A percentile compares a stretch with the other conserved stretches of the same genome.
These are phyloP conservation scores for Empis stercorea DNA, from an alignment of 2,888 invertebrate genomes.

Conservation along the genomic window DNA sequence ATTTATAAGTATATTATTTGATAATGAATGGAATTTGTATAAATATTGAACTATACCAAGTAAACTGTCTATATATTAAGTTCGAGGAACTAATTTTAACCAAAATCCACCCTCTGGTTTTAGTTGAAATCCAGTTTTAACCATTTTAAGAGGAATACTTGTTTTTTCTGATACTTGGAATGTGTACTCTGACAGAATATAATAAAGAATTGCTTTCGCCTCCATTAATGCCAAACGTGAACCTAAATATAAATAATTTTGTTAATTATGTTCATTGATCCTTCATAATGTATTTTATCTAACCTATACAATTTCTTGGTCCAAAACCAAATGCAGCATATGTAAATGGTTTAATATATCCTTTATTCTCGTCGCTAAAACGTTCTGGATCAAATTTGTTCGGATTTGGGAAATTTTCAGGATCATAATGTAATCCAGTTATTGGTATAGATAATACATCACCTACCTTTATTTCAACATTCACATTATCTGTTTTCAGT, in stretches of 20 bases:
- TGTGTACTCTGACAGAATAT: conserved; percentile 11
- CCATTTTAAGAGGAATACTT: conserved; percentile 6
- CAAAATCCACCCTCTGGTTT: conserved; percentile 10
- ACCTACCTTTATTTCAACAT: conserved; percentile 24
- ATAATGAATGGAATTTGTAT: no score
- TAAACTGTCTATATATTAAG: no score
- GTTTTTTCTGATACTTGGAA: conserved; percentile 10
- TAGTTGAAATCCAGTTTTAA: neutral
- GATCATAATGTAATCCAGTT: conserved; percentile 40
- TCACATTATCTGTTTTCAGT: conserved; percentile 23
- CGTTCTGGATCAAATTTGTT: conserved; percentile 45
- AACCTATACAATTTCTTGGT: conserved; percentile 49
- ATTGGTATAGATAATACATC: conserved; percentile 30
- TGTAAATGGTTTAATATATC: conserved; percentile 34
- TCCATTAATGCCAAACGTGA: conserved; percentile 14
- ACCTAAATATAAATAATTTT: conserved; percentile 5
- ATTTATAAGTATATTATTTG: no score
- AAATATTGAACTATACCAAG: no score
- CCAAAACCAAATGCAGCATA: conserved; percentile 46
- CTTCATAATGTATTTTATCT: neutral
- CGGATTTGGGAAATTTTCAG: conserved; percentile 41
- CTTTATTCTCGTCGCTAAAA: conserved; percentile 44
- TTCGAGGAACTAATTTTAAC: conserved; percentile 1
- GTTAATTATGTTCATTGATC: conserved; percentile 9
- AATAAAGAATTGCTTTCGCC: conserved; percentile 11